Evolutionary conservation across 2,797 vertebrate species (phyloP).

Genomic region (Australoheros facetus): DNA sequence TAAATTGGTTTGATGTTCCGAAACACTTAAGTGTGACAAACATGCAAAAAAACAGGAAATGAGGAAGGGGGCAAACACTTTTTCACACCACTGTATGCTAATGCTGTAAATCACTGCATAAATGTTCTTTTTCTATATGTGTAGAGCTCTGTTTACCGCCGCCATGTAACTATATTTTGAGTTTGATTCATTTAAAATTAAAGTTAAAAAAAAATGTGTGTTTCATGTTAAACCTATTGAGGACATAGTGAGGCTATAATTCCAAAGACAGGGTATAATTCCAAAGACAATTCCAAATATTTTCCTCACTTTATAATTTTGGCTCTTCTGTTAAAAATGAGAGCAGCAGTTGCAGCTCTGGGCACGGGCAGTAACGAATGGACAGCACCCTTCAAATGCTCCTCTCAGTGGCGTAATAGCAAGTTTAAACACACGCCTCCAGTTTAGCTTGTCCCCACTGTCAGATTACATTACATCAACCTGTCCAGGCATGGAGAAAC

Average conservation of each 20-base stretch:
- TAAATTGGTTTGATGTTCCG: too few species aligned
- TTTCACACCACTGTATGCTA: too few species aligned
- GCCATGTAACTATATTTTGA: not conserved
- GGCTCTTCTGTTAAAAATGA: not conserved
- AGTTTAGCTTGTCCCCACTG: slow-evolving; percentile 54
- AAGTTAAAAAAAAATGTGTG: not conserved
- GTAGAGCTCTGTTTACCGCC: not conserved
- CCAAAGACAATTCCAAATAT: not conserved
- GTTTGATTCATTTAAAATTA: not conserved
- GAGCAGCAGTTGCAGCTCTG: slow-evolving; percentile 1
- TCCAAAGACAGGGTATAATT: not conserved
- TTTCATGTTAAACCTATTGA: not conserved
- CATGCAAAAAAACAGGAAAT: too few species aligned
- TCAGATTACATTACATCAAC: slow-evolving; percentile 61
- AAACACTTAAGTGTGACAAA: too few species aligned
- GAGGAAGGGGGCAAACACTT: too few species aligned
- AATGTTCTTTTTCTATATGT: not conserved
- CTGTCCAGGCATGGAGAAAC: slow-evolving; percentile 39
- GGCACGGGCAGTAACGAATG: slow-evolving; percentile 1
- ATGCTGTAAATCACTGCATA: not conserved
- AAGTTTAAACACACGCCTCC: slow-evolving; percentile 55
- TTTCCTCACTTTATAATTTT: not conserved
- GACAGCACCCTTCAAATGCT: slow-evolving; percentile 53
- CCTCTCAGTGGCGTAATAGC: slow-evolving; percentile 43
- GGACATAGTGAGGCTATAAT: not conserved